Evolutionary conservation across 1,140 invertebrate species (phyloP).

Genomic region (Eupeodes corollae): DNA sequence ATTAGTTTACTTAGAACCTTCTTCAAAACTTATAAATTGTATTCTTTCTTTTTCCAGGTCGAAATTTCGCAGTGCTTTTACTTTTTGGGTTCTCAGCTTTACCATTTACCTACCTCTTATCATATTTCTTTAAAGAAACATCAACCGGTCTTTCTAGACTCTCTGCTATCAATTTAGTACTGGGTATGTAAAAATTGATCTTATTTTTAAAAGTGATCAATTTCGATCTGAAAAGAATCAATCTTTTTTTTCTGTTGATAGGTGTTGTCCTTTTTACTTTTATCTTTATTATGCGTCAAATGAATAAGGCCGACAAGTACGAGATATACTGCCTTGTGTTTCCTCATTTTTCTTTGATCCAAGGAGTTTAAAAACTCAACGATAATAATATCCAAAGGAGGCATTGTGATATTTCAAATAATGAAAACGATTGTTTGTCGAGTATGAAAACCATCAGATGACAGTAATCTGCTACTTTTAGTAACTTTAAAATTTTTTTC

Average conservation of each 20-base stretch:
- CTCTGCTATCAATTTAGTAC: slow-evolving; percentile 1
- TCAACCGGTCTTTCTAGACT: slow-evolving; percentile 43
- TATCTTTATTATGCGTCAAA: no score
- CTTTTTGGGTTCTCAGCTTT: slow-evolving; percentile 40
- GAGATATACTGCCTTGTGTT: background rate
- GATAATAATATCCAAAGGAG: no score
- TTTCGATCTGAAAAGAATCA: background rate
- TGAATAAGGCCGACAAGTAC: no score
- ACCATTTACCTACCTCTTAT: slow-evolving; percentile 43
- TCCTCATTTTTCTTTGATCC: background rate
- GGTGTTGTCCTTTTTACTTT: no score
- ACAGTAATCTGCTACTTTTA: no score
- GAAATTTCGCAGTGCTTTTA: slow-evolving; percentile 30
- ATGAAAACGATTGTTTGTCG: no score
- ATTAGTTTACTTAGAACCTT: background rate
- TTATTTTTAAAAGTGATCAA: background rate
- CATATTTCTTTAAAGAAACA: slow-evolving; percentile 47
- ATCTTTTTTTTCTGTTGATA: background rate
- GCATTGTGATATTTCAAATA: no score
- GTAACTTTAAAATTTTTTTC: background rate
- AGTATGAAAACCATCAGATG: no score
- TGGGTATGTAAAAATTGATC: background rate
- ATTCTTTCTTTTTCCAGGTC: background rate
- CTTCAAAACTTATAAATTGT: no score
- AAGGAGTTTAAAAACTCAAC: background rate